Base-by-base conservation (phyloP, 2,888 invertebrate genomes). In the Myopa tessellatipennis region DNA sequence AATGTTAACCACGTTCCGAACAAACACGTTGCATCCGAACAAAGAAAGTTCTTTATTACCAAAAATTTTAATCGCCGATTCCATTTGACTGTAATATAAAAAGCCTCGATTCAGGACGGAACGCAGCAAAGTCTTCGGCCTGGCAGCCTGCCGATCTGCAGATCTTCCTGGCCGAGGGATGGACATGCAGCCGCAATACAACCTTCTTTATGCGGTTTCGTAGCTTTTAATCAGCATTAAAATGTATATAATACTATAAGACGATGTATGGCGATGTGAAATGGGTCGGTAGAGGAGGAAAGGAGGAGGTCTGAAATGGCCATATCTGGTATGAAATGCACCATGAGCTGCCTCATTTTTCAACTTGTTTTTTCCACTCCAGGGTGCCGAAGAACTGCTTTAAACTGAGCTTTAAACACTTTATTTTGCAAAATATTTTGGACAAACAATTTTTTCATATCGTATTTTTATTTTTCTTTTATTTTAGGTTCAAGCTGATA, bases 211-310 rank as follows among this genome's bases (percentile, higher is more conserved):
- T 36, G 60, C 61, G 7, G 12, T n/a, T 18, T 61, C 61, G 73
- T 40, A 61, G 61, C 73, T 36, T 60, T 73, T 73, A 73, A 73
- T 73, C 60, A 73, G 61, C 38, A 73, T 73, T 73, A 73, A 61
- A 36, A 61, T 73, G n/a, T 61, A 45, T 45, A 63, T 63, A 63
- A 45, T 73, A n/a, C n/a, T n/a, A n/a, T n/a, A 65, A 34, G 14
- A 34, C 36, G 36, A 65, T 65, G 34, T 34, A 65, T 26, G 34
- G 12, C 8, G 12, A 18, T 34, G 14, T 38, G 65, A 34, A 36
- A 36, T 34, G 61, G 61, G 26, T 61, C 26, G 26, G 26, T 8
- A 26, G 26, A 65, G 70, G 70, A 16, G 34, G 50, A 70, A 36
- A 50, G 50, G 45, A 8, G 45, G 7, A 45, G 52, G 45, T 55